Base-by-base conservation (phyloP, 2,888 invertebrate genomes). In the Xylota segnis region DNA sequence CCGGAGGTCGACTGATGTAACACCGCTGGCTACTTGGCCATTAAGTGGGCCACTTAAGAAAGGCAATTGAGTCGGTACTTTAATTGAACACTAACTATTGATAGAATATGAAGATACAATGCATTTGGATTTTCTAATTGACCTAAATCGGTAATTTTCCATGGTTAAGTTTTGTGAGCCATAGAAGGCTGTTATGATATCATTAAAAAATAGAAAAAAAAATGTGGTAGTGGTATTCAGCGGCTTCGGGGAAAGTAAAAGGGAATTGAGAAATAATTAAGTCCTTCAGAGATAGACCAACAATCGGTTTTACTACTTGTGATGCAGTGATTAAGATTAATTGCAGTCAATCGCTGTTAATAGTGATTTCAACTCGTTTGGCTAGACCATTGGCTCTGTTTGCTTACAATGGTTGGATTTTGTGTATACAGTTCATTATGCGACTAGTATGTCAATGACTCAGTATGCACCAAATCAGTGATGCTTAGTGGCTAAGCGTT, bases 1-100 rank as follows among this genome's bases (percentile, higher is more conserved):
- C 66, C 43, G 58, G 50, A 76, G 76, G 68, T 68, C 76, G 59
- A 40, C 66, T 59, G 66, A 76, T 59, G 68, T 59, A 76, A 76
- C 27, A 70, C 37, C 12, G 32, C 63, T 72, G 65, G 65, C 18
- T 47, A 34, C 66, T 72, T 72, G 37, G n/a, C 32, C 14, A 34
- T 37, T 58, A 56, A 59, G 59, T 50, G 47, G 43, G 45, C 59
- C 59, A 29, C 37, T 72, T 61, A 7, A 37, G 50, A 56, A 71
- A 47, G 32, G 43, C 29, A 47, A 54, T 14, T 47, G 23, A 27
- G 29, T 10, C 14, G 5, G 34, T 50, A 5, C 14, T 47, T 34
- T 29, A 52, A 45, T 61, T 71, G 71, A 59, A 58, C 34, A 7
- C 4, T 3, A 1, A 23, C 45, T 23, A 58, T 58, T 34, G 58